Base-by-base conservation (phyloP, 2,113 vertebrate species). In the Micronycteris hirsuta region DNA sequence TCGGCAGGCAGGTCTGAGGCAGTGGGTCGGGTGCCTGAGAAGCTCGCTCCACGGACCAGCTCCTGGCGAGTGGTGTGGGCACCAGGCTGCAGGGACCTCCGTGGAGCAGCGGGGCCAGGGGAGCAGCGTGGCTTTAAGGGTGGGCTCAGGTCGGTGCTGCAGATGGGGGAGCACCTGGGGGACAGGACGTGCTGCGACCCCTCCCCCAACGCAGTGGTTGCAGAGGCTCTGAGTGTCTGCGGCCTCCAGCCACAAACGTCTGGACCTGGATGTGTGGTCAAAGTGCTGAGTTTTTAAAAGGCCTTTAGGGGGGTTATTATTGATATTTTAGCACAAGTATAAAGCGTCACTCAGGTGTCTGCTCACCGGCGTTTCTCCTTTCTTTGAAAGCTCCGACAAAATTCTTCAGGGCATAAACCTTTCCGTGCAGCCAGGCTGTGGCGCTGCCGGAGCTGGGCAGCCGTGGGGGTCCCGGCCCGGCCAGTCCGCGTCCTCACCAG, bases 231-330 rank as follows among this genome's bases (percentile, higher is more conserved):
- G 10, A 0, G 2, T 14, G 1, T 8, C 24, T 33, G 22, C 16
- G 58, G 31, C 33, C 26, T 7, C 12, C 5, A 6, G 1, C 36
- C 22, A 33, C 16, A 5, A 1, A 14, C 45, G 5, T 52, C 1
- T 4, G 6, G 10, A 13, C 5, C 22, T n/a, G n/a, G n/a, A n/a
- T n/a, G n/a, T n/a, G 0, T 0, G 5, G 41, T 22, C n/a, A 2
- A 31, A n/a, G 10, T 2, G 49, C 1, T 28, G 36, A 33, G n/a
- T 26, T 12, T 85, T 15, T 7, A 5, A 61, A 36, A 80, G 3
- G 9, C 68, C 24, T 68, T 33, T 19, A 31, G 26, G 26, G 16
- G 41, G 26, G 20, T 43, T 28, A n/a, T 13, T 33, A 26, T 33
- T 43, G n/a, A 1, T 36, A 9, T 63, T 22, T 47, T 65, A 43